These are phyloP conservation scores for Labeo rohita DNA, from an alignment of 2,113 vertebrate species.

Conservation along the genomic window DNA sequence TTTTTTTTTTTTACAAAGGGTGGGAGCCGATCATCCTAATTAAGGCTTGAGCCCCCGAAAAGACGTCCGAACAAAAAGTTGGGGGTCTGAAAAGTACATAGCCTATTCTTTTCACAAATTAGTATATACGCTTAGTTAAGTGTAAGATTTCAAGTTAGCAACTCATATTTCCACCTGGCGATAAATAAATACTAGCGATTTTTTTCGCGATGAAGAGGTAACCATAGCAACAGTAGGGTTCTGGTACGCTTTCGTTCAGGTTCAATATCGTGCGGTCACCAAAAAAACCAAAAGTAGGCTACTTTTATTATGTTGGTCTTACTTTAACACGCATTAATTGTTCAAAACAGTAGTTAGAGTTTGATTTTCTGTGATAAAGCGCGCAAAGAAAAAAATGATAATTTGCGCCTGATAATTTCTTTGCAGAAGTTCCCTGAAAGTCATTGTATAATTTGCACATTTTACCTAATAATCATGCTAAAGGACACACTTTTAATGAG, in stretches of 20 bases:
- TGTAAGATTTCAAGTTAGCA: not conserved
- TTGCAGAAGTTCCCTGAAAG: not conserved
- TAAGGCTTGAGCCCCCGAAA: not conserved
- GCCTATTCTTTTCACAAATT: not conserved
- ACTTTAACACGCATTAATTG: not conserved
- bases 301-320: not conserved
- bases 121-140: not conserved
- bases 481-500: constrained; percentile 49
- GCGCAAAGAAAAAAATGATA: not conserved
- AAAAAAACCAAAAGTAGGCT: not conserved
- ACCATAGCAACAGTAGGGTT: not conserved
- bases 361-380: not conserved
- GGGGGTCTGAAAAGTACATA: not conserved
- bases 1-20: not conserved
- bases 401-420: not conserved
- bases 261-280: not conserved
- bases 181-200: not conserved
- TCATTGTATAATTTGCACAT: too few relatives aligned
- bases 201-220: not conserved
- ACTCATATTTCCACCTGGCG: not conserved
- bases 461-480: not conserved
- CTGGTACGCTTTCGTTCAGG: not conserved
- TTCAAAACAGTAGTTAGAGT: not conserved
- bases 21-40: not conserved
- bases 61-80: not conserved